These are phyloP conservation scores for Phyllotreta striolata DNA, from an alignment of 2,888 invertebrate genomes.

Conservation along the genomic window DNA sequence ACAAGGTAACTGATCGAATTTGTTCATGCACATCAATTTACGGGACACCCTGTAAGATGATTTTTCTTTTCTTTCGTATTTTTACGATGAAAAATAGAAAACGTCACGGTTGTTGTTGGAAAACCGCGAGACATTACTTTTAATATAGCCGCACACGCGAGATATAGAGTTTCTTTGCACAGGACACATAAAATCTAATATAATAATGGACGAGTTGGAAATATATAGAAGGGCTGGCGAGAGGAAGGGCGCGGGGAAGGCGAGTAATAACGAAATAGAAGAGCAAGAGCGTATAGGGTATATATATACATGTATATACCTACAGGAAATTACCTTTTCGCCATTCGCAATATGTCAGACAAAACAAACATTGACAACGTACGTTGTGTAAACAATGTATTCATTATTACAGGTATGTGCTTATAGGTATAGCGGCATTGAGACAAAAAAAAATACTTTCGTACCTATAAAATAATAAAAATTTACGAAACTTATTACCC, in stretches of 20 bases:
- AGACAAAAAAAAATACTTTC: conserved; percentile 21
- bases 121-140: not conserved
- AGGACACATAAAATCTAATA: conserved; percentile 33
- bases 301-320: too few species aligned
- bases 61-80: too few species aligned
- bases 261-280: conserved; percentile 44
- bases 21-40: too few species aligned
- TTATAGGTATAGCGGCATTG: conserved; percentile 25
- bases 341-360: conserved; percentile 61
- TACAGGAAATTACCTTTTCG: conserved; percentile 60
- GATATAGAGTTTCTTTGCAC: conserved; percentile 18
- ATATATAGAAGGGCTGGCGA: too few species aligned
- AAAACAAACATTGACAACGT: conserved; percentile 61
- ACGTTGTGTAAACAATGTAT: conserved; percentile 54
- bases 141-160: not conserved
- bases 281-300: conserved; percentile 28
- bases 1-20: too few species aligned
- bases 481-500: not conserved
- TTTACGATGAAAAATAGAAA: not conserved
- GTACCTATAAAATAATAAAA: not conserved
- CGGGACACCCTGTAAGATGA: too few species aligned
- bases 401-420: conserved; percentile 53
- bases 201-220: conserved; percentile 35
- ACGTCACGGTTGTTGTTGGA: not conserved
- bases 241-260: conserved; percentile 31